Conservation (phyloP, 2,888 invertebrate genomes). For the Rotaria magnacalcarata region DNA sequence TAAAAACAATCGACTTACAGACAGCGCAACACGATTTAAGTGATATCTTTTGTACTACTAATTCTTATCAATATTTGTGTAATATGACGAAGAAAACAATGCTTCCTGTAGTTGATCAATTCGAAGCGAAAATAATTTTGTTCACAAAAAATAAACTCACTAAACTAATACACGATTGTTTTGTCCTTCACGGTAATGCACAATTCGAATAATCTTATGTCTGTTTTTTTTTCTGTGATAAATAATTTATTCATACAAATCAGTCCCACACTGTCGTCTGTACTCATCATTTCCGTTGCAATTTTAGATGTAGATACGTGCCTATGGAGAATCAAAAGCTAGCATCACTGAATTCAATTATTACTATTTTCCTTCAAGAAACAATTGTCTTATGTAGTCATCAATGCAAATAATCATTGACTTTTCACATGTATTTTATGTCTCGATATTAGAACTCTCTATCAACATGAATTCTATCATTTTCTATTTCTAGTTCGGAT, state of each 20-base stretch:
- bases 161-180: neutral
- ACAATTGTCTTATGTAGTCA: neutral
- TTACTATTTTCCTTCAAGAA: neutral
- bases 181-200: neutral
- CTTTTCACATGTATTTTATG: neutral
- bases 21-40: too few species aligned
- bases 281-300: neutral
- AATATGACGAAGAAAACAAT: too few species aligned
- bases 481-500: too few species aligned
- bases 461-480: neutral
- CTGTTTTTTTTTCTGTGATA: neutral
- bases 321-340: neutral
- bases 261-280: neutral
- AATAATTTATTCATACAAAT: neutral
- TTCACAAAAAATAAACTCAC: neutral
- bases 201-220: too few species aligned
- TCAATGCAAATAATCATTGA: neutral
- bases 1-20: too few species aligned
- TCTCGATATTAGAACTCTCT: neutral
- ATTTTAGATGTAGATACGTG: neutral
- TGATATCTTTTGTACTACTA: too few species aligned
- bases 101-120: too few species aligned
- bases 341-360: neutral
- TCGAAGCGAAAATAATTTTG: too few species aligned
- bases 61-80: too few species aligned